Percentiles rank a stretch among this genome's conserved stretches.
Evolutionary conservation across 2,113 vertebrate species (phyloP).

Genomic region (Odontesthes bonariensis): DNA sequence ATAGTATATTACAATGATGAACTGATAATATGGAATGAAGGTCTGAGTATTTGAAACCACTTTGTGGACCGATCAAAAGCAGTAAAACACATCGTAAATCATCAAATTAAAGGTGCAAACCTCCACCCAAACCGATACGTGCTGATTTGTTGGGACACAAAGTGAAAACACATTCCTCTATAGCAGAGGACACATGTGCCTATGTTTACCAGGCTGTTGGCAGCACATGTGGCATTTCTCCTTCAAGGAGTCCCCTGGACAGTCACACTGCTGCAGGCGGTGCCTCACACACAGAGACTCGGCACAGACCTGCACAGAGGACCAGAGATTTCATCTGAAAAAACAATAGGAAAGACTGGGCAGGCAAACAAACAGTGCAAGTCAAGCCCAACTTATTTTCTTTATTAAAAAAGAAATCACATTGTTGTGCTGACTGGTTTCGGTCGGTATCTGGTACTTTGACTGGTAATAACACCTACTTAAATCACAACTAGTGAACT

Average conservation of each 20-base stretch:
- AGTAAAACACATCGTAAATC: conserved; percentile 22
- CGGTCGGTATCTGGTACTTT: no score
- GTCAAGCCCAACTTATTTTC: background rate
- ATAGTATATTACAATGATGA: no score
- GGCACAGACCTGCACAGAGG: conserved; percentile 73
- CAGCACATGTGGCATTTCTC: conserved; percentile 85
- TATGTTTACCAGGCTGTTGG: conserved; percentile 79
- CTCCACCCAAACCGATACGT: conserved; percentile 40
- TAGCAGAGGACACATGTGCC: background rate
- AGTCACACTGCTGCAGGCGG: conserved; percentile 81
- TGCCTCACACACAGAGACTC: conserved; percentile 76
- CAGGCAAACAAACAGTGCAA: background rate
- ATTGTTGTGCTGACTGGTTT: background rate
- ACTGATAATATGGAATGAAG: no score
- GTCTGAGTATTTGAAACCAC: background rate
- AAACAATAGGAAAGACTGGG: background rate
- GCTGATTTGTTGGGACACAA: background rate
- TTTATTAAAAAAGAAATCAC: background rate
- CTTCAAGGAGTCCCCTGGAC: conserved; percentile 68
- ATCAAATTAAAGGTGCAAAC: conserved; percentile 2
- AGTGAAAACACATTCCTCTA: conserved; percentile 64
- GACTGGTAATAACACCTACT: no score
- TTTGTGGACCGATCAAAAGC: background rate
- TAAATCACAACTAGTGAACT: no score
- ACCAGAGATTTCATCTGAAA: background rate